Evolutionary conservation across 1,140 invertebrate genomes (phyloP).

Genomic region (Streblospio benedicti): DNA sequence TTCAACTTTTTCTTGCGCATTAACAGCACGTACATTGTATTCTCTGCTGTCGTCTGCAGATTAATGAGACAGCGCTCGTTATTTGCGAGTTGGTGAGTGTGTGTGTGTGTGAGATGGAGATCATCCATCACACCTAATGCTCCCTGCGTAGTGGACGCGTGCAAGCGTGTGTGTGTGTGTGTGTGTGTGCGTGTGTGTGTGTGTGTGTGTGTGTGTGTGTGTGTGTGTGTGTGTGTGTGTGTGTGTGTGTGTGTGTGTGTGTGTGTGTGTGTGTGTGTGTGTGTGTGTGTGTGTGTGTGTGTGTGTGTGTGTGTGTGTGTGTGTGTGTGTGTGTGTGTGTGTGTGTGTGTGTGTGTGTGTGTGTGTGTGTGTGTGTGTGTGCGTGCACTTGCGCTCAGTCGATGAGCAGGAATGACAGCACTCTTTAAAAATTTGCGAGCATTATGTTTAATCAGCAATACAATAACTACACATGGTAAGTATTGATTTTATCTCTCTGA

Average conservation of each 20-base stretch:
- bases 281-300: slow-evolving; percentile 16
- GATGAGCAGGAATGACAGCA: too few species aligned
- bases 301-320: slow-evolving; percentile 13
- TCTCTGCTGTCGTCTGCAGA: too few species aligned
- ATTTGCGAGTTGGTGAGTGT: too few species aligned
- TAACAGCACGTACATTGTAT: too few species aligned
- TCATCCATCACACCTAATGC: too few species aligned
- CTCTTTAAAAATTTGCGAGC: too few species aligned
- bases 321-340: slow-evolving; percentile 15
- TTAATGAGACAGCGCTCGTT: too few species aligned
- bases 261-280: slow-evolving; percentile 19
- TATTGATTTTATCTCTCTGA: too few species aligned
- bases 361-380: slow-evolving; percentile 16
- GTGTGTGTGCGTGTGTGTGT: slow-evolving; percentile 15
- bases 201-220: slow-evolving; percentile 8
- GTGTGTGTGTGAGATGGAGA: too few species aligned
- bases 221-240: slow-evolving; percentile 10
- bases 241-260: neutral
- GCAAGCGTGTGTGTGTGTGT: slow-evolving; percentile 9
- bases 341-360: slow-evolving; percentile 15
- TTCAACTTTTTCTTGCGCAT: too few species aligned
- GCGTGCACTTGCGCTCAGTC: neutral
- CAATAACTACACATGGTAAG: too few species aligned
- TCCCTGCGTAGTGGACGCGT: neutral
- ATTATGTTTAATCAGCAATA: too few species aligned